A percentile compares a stretch with the other conserved stretches of the same genome.
Conservation (phyloP, 2,888 invertebrate species). For the Sympetrum striolatum region DNA sequence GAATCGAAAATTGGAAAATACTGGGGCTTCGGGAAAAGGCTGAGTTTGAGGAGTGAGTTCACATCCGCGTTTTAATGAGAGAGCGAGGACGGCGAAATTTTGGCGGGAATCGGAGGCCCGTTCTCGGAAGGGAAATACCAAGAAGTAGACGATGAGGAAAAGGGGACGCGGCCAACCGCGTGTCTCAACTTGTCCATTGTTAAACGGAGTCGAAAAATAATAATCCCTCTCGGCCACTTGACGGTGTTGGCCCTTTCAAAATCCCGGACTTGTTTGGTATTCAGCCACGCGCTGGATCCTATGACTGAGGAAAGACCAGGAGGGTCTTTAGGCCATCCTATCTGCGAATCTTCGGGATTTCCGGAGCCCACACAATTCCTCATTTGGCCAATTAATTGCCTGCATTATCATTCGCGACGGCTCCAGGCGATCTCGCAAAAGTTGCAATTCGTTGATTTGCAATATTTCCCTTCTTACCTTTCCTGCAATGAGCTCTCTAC, state of each 20-base stretch:
- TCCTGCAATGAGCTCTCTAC: too few species aligned
- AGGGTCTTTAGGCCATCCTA: too few species aligned
- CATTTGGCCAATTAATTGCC: too few species aligned
- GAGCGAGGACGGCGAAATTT: not conserved
- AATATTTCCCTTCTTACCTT: too few species aligned
- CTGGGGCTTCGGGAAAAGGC: not conserved
- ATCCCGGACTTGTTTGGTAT: not conserved
- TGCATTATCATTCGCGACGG: too few species aligned
- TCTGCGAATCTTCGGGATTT: too few species aligned
- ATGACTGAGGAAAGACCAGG: not conserved
- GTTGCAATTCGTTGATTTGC: too few species aligned
- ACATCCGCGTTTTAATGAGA: not conserved
- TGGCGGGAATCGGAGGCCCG: not conserved
- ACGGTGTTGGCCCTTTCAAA: not conserved
- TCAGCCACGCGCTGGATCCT: not conserved
- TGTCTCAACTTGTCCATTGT: not conserved
- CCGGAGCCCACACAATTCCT: too few species aligned
- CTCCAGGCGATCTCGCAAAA: too few species aligned
- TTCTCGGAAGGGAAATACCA: slow-evolving; percentile 3
- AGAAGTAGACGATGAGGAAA: not conserved
- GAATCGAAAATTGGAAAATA: too few species aligned
- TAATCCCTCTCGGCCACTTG: not conserved
- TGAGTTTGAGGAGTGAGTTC: not conserved
- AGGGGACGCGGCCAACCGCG: not conserved
- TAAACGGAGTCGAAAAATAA: not conserved